Conservation (phyloP, 1,140 invertebrate genomes). For the Drosophila kikkawai region DNA sequence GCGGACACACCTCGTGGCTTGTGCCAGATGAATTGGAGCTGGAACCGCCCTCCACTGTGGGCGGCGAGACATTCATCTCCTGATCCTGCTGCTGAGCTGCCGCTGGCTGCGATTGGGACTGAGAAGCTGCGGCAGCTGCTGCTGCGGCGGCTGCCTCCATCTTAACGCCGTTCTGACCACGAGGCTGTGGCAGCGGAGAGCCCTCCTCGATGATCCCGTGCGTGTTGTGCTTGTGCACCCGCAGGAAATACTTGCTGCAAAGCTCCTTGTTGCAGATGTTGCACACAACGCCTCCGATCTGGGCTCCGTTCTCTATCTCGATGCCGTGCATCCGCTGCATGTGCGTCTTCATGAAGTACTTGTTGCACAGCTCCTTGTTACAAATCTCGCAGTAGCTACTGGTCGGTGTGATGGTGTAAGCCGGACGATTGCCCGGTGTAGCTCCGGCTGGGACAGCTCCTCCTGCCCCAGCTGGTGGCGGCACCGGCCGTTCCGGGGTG, state of each 20-base stretch:
- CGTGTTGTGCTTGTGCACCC: slow-evolving; percentile 98
- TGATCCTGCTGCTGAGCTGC: slow-evolving; percentile 85
- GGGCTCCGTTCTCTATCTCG: slow-evolving; percentile 95
- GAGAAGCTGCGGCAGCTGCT: slow-evolving; percentile 50
- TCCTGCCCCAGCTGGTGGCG: slow-evolving; percentile 15
- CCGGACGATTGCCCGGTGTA: slow-evolving; percentile 65
- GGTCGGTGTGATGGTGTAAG: slow-evolving; percentile 87
- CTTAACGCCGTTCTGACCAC: slow-evolving; percentile 86
- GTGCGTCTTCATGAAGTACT: slow-evolving; percentile 99
- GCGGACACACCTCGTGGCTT: slow-evolving; percentile 92
- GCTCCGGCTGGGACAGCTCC: slow-evolving; percentile 1
- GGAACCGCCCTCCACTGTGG: slow-evolving; percentile 19
- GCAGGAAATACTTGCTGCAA: slow-evolving; percentile 98
- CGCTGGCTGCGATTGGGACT: slow-evolving; percentile 24
- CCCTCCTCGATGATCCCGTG: slow-evolving; percentile 95
- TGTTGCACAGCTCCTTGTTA: slow-evolving; percentile 99
- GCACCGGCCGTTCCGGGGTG: slow-evolving; percentile 74
- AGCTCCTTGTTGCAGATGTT: slow-evolving; percentile 99
- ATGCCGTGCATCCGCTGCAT: slow-evolving; percentile 99
- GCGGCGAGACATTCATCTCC: slow-evolving; percentile 59
- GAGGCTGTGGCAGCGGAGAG: slow-evolving; percentile 86
- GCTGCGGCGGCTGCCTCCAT: slow-evolving; percentile 71
- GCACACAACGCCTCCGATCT: slow-evolving; percentile 96
- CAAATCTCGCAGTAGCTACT: slow-evolving; percentile 99
- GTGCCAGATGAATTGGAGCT: slow-evolving; percentile 86